These are phyloP conservation scores for Sesia apiformis DNA, from an alignment of 2,888 invertebrate genomes.

Conservation along the genomic window DNA sequence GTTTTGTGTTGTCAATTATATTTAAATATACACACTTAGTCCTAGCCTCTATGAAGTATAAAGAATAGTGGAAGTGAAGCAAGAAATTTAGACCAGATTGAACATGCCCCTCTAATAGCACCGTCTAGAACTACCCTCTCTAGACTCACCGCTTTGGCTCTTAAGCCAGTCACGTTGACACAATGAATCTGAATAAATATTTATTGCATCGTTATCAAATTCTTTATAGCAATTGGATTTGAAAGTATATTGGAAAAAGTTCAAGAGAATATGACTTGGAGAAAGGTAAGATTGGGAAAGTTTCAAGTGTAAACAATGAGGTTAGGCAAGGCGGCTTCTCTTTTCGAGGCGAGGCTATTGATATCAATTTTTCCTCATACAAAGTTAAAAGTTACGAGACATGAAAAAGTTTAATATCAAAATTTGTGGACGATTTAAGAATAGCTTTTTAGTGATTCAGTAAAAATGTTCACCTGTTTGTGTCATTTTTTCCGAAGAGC, in stretches of 20 bases:
- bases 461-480: slow-evolving; percentile 77
- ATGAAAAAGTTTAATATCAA: not conserved
- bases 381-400: not conserved
- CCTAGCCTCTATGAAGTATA: slow-evolving; percentile 11
- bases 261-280: not conserved
- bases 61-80: slow-evolving; percentile 31
- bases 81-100: slow-evolving; percentile 32
- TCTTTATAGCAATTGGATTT: not conserved
- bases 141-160: slow-evolving; percentile 72
- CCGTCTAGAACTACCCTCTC: slow-evolving; percentile 61
- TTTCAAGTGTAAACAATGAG: not conserved
- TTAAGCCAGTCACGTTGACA: slow-evolving; percentile 71
- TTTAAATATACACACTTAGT: not conserved
- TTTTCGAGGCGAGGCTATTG: not conserved
- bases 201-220: slow-evolving; percentile 3
- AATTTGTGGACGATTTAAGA: not conserved
- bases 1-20: not conserved
- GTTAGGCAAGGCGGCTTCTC: not conserved
- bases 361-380: not conserved
- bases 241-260: not conserved
- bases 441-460: too few species aligned
- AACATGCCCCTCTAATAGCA: slow-evolving; percentile 58
- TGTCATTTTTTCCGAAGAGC: slow-evolving; percentile 92
- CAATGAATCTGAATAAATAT: slow-evolving; percentile 54
- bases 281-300: not conserved